phyloP scores from a whole-genome alignment of 2,113 vertebrate species.

The Mus pahari region DNA sequence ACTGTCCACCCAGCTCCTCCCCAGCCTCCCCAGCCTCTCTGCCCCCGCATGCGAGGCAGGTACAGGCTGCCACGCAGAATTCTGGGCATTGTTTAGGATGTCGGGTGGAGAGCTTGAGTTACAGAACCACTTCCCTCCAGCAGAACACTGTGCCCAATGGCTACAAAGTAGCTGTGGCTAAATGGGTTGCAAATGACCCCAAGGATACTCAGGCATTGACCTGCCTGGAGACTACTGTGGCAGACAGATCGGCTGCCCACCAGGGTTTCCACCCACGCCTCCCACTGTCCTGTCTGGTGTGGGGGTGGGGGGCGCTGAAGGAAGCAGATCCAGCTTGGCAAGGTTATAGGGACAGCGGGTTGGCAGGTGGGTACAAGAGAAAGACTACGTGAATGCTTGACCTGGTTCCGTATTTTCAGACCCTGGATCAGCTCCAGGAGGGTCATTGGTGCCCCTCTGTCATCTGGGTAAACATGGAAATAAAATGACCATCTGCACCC shows the following conservation, averaged over 20 bases:
- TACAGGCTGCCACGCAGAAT: neutral
- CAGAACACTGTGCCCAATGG: fast-evolving
- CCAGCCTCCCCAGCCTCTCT: neutral
- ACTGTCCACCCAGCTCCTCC: neutral
- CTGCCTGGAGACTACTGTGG: no score
- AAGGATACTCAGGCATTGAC: neutral
- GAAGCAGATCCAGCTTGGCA: neutral
- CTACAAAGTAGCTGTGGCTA: neutral
- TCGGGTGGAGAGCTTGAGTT: no score
- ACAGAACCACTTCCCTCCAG: fast-evolving
- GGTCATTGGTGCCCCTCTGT: neutral
- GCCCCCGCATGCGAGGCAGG: neutral
- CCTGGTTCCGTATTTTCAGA: neutral
- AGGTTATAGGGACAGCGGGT: neutral
- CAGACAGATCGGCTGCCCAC: neutral
- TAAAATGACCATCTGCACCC: no score
- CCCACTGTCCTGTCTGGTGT: neutral
- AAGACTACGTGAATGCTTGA: no score
- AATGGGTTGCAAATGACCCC: neutral
- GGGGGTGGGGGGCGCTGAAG: neutral
- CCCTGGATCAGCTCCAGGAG: neutral
- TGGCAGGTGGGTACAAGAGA: neutral
- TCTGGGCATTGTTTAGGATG: neutral
- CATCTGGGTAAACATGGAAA: no score
- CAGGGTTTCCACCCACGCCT: neutral